phyloP scores from a whole-genome alignment of 2,113 vertebrate genomes.

The Halcyon malimbica region DNA sequence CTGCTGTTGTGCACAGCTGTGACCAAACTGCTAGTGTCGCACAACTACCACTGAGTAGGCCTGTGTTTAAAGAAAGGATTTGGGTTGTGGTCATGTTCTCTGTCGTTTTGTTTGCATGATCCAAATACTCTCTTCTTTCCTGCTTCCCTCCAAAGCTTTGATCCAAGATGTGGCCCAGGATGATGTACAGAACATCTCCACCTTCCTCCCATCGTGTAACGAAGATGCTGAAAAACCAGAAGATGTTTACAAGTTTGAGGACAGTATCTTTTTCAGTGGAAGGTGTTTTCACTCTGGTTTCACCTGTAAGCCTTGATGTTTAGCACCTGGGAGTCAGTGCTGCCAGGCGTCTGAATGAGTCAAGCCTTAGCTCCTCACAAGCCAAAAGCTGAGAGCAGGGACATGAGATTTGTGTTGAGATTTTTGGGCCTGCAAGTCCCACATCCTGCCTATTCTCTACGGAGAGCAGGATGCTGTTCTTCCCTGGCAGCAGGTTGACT shows the following conservation, averaged over 20 bases:
- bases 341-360: neutral
- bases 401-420: neutral
- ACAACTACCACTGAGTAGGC: neutral
- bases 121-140: neutral
- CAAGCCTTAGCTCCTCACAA: fast-evolving
- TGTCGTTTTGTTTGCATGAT: neutral
- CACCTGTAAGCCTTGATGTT: fast-evolving
- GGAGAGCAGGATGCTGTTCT: neutral
- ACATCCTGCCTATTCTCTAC: fast-evolving
- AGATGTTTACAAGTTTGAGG: constrained; percentile 86
- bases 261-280: constrained; percentile 85
- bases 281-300: neutral
- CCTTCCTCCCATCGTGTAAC: constrained; percentile 84
- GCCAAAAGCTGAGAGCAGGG: neutral
- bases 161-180: constrained; percentile 79
- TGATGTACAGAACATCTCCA: constrained; percentile 58
- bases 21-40: neutral
- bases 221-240: constrained; percentile 77
- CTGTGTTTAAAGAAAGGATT: neutral
- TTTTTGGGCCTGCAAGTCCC: neutral
- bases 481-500: neutral
- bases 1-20: neutral
- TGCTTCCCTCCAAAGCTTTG: constrained; percentile 74
- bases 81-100: neutral
- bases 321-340: fast-evolving